Evolutionary conservation across 1,140 invertebrate species (phyloP).

Genomic region (Drosophila truncata): DNA sequence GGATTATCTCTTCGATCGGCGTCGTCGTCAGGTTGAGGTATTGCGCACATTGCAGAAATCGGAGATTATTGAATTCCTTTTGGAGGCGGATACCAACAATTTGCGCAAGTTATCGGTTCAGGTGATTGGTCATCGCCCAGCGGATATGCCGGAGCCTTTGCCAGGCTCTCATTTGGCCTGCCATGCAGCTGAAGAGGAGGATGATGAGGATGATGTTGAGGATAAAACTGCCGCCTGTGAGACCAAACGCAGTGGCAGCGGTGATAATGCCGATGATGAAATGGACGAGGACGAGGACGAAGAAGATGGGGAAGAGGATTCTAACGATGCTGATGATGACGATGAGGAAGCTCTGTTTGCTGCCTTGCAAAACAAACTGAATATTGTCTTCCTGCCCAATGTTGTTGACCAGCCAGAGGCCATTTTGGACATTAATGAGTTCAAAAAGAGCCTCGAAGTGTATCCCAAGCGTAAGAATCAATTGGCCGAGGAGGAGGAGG

Average conservation of each 20-base stretch:
- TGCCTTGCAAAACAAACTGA: slow-evolving; percentile 64
- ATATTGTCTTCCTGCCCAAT: slow-evolving; percentile 65
- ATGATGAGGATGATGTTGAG: background rate
- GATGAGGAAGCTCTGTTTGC: slow-evolving; percentile 65
- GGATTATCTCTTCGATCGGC: slow-evolving; percentile 90
- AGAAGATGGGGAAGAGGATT: background rate
- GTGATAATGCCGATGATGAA: background rate
- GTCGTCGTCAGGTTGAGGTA: slow-evolving; percentile 85
- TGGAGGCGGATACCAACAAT: slow-evolving; percentile 87
- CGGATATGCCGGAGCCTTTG: slow-evolving; percentile 6
- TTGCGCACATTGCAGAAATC: slow-evolving; percentile 86
- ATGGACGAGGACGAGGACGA: slow-evolving; percentile 2
- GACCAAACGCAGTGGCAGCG: slow-evolving; percentile 7
- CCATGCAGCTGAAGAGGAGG: too few species aligned
- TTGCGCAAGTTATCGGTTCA: slow-evolving; percentile 90
- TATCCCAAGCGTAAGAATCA: slow-evolving; percentile 72
- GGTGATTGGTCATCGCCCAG: slow-evolving; percentile 82
- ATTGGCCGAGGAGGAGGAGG: slow-evolving; percentile 14
- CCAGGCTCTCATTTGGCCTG: background rate
- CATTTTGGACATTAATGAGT: slow-evolving; percentile 74
- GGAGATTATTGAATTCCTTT: slow-evolving; percentile 88
- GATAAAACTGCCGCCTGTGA: background rate
- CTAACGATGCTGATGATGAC: background rate
- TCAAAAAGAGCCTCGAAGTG: slow-evolving; percentile 76
- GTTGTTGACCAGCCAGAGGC: slow-evolving; percentile 57